Evolutionary conservation across 2,888 invertebrate genomes (phyloP).

Genomic region (Dolomedes plantarius): DNA sequence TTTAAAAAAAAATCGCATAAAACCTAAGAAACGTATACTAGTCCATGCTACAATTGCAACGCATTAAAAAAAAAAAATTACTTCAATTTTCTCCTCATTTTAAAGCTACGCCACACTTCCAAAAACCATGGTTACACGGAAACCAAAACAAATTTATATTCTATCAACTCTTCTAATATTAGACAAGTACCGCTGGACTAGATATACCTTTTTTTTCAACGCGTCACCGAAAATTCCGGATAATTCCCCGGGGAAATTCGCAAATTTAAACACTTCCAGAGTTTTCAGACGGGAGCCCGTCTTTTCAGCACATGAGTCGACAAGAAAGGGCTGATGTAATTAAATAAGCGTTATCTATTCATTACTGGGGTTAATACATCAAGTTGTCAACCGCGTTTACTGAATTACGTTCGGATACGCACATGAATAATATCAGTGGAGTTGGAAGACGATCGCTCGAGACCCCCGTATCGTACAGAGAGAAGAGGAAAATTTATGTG

Average conservation of each 20-base stretch:
- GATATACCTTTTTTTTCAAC: conserved; percentile 28
- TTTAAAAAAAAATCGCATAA: too few relatives aligned
- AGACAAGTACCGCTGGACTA: conserved; percentile 43
- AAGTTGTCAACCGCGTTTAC: conserved; percentile 11
- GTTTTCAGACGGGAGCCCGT: conserved; percentile 11
- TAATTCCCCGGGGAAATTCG: conserved; percentile 58
- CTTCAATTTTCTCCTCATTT: background rate
- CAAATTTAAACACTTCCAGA: conserved; percentile 57
- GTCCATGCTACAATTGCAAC: too few relatives aligned
- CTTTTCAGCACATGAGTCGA: conserved; percentile 43
- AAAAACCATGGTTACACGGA: conserved; percentile 1
- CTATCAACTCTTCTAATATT: conserved; percentile 48
- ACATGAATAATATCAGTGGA: background rate
- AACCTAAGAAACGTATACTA: too few relatives aligned
- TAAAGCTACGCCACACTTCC: background rate
- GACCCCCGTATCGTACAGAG: background rate
- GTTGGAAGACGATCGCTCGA: background rate
- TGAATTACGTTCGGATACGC: background rate
- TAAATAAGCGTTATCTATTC: conserved; percentile 16
- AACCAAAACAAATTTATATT: conserved; percentile 18
- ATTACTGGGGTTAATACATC: conserved; percentile 7
- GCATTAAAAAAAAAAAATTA: too few relatives aligned
- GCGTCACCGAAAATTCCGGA: conserved; percentile 35
- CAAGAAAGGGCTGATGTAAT: conserved; percentile 13
- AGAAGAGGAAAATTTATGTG: background rate